Evolutionary conservation across 2,888 invertebrate species (phyloP), one percentile per base, ranked within the genome.

Genomic region (Antitype chi): DNA sequence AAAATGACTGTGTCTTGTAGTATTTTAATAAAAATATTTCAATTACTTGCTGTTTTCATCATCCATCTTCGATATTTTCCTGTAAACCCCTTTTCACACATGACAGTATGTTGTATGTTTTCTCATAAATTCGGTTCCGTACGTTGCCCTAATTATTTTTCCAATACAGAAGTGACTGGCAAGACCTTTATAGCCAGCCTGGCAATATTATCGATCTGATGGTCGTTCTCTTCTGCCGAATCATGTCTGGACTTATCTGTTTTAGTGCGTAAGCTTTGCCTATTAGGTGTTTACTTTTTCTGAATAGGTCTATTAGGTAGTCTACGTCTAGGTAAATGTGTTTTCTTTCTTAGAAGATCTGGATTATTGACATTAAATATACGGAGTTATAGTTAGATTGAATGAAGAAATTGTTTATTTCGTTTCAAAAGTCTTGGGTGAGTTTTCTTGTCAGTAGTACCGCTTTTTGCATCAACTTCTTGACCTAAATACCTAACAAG

Each of bases 151-250:
- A 85, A 86, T 87, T 87, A 86, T 87, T 84, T 87, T 85, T 78
- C 87, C 88, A 43, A 85, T 86, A 84, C 79, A 68, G 66, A 32
- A 60, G 84, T 88, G 87, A 87, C 87, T 87, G 59, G 85, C 78
- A 63, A 71, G 71, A 43, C 71, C 70, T 74, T 72, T 76, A 78
- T 76, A 66, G 68, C 57, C 47, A 32, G 17, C 43, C 52, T 38
- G 75, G 43, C 47, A 28, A 68, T 71, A 62, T 60, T 80, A 87
- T 82, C 70, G 80, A 87, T 85, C 70, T 73, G 62, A 52, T 70
- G 60, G 55, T 69, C 81, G 67, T 63, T 69, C 25, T 49, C 38
- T 67, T 73, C 60, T 74, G 76, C 68, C 28, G 15, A 75, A 53
- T 79, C 83, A 78, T 70, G 74, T 23, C 57, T 78, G 69, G 62